Evolutionary conservation across 2,888 invertebrate genomes (phyloP), one percentile per base, ranked within the genome.

Genomic region (Arctia plantaginis): DNA sequence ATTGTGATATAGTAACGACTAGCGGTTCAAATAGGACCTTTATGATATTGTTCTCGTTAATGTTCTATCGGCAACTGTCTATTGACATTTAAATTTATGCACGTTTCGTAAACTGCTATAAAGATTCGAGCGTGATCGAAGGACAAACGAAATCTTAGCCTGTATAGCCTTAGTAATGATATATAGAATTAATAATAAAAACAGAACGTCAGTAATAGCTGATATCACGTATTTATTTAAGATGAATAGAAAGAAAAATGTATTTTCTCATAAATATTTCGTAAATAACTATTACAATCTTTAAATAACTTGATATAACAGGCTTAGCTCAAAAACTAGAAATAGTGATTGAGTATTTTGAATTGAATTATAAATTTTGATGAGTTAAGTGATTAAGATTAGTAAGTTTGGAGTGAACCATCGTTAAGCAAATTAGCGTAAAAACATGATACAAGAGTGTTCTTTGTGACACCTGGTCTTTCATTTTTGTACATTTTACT

Each of bases 391-490:
- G 77, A 82, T 86, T 82, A 86, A 73, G 72, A 83, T 82, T 81
- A 80, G 84, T 85, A 77, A 78, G 71, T 69, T 77, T 68, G 72
- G 82, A 84, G 79, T 84, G 88, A 87, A 84, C 78, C 44, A 66
- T 80, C 84, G 87, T 89, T 89, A 87, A 88, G 82, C 41, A 67
- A 27, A 67, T 74, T 75, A 75, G 77, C 75, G 77, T 72, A 82
- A 76, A 77, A 79, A 76, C 80, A 85, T 84, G 80, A 85, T 78
- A 82, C 75, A 73, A 74, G 71, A 23, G 79, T 81, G 82, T 84
- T 76, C 35, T 76, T 75, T 78, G 82, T 78, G 72, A 70, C 35
- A 33, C 20, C 20, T 18, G 30, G 18, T 20, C 30, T 65, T 8
- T 35, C 7, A 65, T 33, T 35, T 35, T 41, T 39, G 41, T 41